A percentile compares a stretch with the other conserved stretches of the same genome.
These are phyloP conservation scores for Falco biarmicus DNA, from an alignment of 2,797 vertebrate species.

Conservation along the genomic window DNA sequence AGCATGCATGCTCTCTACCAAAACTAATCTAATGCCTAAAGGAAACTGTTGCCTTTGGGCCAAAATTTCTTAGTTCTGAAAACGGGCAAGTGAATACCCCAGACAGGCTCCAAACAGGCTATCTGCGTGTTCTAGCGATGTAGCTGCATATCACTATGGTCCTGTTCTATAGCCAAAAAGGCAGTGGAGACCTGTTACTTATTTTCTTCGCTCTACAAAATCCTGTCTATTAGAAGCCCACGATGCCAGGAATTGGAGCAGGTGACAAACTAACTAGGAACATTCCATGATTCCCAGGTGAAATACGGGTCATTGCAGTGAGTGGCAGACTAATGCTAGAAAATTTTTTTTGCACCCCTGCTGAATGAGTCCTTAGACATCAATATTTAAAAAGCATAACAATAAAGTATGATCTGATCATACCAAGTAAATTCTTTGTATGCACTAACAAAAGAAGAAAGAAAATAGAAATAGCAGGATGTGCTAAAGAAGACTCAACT, in stretches of 20 bases:
- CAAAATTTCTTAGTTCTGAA: neutral
- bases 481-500: neutral
- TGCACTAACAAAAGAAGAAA: neutral
- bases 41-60: neutral
- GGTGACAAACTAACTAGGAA: neutral
- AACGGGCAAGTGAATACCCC: neutral
- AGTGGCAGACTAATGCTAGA: neutral
- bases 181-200: neutral
- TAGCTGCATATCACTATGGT: neutral
- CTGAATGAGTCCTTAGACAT: neutral
- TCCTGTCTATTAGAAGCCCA: neutral
- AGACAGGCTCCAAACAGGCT: neutral
- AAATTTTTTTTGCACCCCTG: neutral
- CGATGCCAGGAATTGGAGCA: neutral
- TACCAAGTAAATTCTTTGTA: neutral
- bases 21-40: neutral
- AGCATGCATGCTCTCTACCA: neutral
- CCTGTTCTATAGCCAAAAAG: neutral
- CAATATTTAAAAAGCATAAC: neutral
- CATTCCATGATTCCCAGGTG: neutral
- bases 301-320: neutral
- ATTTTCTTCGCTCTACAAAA: neutral
- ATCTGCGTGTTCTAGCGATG: neutral
- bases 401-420: neutral
- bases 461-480: conserved; percentile 12